Percentiles rank a stretch among this genome's conserved stretches.
Evolutionary conservation across 2,113 vertebrate species (phyloP).

Genomic region (Felis chaus): DNA sequence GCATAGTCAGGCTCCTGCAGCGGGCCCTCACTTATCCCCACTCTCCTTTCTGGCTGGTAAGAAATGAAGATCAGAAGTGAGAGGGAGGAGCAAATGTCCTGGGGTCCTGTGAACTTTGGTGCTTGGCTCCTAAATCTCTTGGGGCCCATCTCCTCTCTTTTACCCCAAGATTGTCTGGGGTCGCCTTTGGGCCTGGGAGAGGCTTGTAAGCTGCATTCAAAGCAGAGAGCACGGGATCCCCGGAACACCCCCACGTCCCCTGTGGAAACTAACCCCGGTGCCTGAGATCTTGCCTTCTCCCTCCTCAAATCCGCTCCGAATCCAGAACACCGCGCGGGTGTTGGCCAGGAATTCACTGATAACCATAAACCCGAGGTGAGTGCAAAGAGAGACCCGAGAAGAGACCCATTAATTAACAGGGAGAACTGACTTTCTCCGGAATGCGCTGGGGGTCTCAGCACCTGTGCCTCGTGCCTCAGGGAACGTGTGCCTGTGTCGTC

Average conservation of each 20-base stretch:
- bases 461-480: not conserved
- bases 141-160: not conserved
- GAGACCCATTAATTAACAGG: not conserved
- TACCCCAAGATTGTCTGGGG: not conserved
- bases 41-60: accelerated
- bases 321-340: not conserved
- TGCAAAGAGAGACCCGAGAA: not conserved
- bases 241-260: not conserved
- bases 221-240: not conserved
- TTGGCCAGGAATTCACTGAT: not conserved
- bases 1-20: accelerated
- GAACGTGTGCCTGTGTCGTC: accelerated
- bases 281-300: accelerated
- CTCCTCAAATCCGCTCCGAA: not conserved
- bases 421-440: not conserved
- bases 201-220: too few species aligned
- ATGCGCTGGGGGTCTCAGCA: not conserved
- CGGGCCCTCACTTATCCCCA: accelerated
- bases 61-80: not conserved
- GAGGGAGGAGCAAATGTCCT: not conserved
- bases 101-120: not conserved
- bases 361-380: not conserved
- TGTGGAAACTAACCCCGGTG: accelerated
- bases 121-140: not conserved
- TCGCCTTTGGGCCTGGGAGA: not conserved